A percentile compares a stretch with the other conserved stretches of the same genome.
These are phyloP conservation scores for Metacarcinus magister DNA, from an alignment of 2,888 invertebrate species.

Conservation along the genomic window DNA sequence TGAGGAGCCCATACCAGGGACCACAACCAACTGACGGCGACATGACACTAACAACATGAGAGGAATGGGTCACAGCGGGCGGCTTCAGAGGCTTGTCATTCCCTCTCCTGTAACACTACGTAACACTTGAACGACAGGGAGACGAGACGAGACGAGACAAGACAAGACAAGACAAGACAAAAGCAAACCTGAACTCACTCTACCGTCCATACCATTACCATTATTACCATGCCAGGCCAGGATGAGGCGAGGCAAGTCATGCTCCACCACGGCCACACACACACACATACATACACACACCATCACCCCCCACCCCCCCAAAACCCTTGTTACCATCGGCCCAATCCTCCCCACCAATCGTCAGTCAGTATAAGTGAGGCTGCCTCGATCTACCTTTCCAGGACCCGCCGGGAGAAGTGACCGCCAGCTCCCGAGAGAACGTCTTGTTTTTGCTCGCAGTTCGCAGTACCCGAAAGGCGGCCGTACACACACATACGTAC, in stretches of 20 bases:
- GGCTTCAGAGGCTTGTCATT: background rate
- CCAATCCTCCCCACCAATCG: background rate
- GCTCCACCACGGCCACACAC: background rate
- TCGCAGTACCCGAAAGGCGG: background rate
- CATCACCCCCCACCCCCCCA: background rate
- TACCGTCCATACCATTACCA: background rate
- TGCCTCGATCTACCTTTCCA: constrained; percentile 30
- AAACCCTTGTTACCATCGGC: background rate
- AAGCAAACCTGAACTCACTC: background rate
- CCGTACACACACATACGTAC: background rate
- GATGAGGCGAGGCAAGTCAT: background rate
- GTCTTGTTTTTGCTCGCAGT: background rate
- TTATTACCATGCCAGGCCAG: background rate
- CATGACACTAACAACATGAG: background rate
- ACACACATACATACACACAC: background rate
- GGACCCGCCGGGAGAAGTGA: background rate
- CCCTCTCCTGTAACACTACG: background rate
- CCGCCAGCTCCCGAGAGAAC: constrained; percentile 17
- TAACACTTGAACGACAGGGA: too few species aligned
- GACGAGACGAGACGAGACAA: too few species aligned
- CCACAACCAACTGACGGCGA: background rate
- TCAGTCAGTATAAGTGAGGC: background rate
- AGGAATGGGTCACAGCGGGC: background rate
- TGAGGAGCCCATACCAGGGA: background rate
- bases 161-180: constrained; percentile 9